Percentiles rank a stretch among this genome's conserved stretches.
These are phyloP conservation scores for Corvus hawaiiensis DNA, from an alignment of 2,113 vertebrate genomes.

Conservation along the genomic window DNA sequence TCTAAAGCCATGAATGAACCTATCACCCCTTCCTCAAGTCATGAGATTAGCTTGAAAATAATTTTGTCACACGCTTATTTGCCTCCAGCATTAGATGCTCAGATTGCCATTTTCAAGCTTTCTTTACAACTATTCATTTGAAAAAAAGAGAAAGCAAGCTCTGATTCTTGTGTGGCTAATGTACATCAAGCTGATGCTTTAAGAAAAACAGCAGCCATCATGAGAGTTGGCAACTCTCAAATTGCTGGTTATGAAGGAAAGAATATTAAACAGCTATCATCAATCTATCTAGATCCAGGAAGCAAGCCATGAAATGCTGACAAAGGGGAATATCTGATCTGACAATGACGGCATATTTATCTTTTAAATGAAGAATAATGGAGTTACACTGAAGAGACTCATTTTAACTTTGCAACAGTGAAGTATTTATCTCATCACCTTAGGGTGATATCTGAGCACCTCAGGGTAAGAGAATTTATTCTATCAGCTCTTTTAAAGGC, in stretches of 20 bases:
- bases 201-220: conserved; percentile 46
- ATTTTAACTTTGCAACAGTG: conserved; percentile 3
- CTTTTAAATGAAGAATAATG: conserved; percentile 64
- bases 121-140: background rate
- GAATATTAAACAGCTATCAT: conserved; percentile 60
- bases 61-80: background rate
- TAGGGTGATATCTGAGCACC: background rate
- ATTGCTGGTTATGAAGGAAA: conserved; percentile 31
- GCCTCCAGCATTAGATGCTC: background rate
- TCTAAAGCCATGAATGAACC: background rate
- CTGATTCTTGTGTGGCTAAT: background rate
- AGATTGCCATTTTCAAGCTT: background rate
- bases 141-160: background rate
- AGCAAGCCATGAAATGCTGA: conserved; percentile 56
- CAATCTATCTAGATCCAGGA: conserved; percentile 45
- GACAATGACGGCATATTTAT: conserved; percentile 49
- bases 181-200: background rate
- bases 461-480: background rate
- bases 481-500: background rate
- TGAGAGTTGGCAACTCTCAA: conserved; percentile 56
- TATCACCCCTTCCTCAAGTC: background rate
- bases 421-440: background rate
- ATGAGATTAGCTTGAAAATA: background rate
- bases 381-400: conserved; percentile 23
- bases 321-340: conserved; percentile 53